Base-by-base conservation (phyloP, 2,888 invertebrate species). In the Barypeithes pellucidus region DNA sequence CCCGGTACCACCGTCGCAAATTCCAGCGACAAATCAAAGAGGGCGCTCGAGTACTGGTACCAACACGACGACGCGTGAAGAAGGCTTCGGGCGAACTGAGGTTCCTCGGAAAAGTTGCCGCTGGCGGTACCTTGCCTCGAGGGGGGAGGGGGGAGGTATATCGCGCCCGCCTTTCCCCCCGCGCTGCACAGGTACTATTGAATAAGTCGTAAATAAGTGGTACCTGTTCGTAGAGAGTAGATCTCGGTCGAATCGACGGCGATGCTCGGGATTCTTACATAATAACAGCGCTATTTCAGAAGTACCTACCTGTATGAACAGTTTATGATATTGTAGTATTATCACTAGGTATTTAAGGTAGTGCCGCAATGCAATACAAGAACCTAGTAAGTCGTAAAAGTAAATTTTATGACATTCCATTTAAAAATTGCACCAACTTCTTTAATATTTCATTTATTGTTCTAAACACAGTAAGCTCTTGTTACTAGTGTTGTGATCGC, bases 51-150 rank as follows among this genome's bases (percentile, higher is more conserved):
- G 68, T 77, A 43, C 45, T 59, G 61, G 54, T 60, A 69, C 39
- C 54, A 57, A 29, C 79, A 81, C 81, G 84, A 84, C 84, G 83
- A 82, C 82, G 78, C 72, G 66, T 61, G 54, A 82, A 83, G 83
- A 84, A 80, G 77, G 85, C 85, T 85, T 80, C 81, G 78, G 85
- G 85, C 85, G 76, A 84, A 85, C 85, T 85, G 84, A 83, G 82
- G 84, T 83, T 80, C 80, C 80, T 47, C 43, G 50, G 66, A 62
- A 61, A 78, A 79, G 80, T 83, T 83, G 83, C 85, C 84, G 83
- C 84, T 79, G 84, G 85, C 85, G 80, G 84, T 73, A 43, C 52
- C 39, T 54, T 62, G 57, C 24, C 36, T 54, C 18, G 43, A 12
- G 50, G 22, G 39, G 69, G 33, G 45, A 41, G 57, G 63, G 77